Base-by-base conservation (phyloP, 1,140 invertebrate genomes). In the Bradysia coprophila region DNA sequence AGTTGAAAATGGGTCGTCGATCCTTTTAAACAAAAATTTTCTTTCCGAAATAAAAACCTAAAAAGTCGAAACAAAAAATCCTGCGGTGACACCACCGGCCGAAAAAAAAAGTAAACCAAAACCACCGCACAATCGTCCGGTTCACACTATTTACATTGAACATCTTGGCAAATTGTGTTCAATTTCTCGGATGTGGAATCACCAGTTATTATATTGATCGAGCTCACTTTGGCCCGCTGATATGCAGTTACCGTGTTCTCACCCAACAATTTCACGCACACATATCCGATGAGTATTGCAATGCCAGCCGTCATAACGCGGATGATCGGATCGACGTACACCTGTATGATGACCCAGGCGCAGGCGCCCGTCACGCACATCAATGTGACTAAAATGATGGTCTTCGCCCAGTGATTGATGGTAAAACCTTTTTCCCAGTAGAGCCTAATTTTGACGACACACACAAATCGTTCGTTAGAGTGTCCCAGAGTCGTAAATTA, bases 221-320 rank as follows among this genome's bases (percentile, higher is more conserved):
- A 81, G 8, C 82, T 87, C 11, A 90, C 83, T 63, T 87, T 87
- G 43, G 86, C 84, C 23, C 85, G 71, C 51, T 89, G 83, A 63
- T 88, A 89, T 10, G 85, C 86, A 32, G 78, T 75, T 9, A 87
- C 75, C 2, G 85, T 85, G 54, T 86, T 88, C 51, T 86, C 73
- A 40, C 85, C 82, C 32, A 92, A 66, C 57, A 84, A 86, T 61
- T 61, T 84, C 48, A 88, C 71, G 41, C 83, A 87, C 40, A 90
- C 70, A 54, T 90, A 90, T 48, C 79, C 80, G 41, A 88, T 70
- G 43, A 90, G 67, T 18, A 88, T 64, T 28, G 82, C 80, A n/a
- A 74, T 65, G 44, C 84, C 85, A 44, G 81, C 81, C 32, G 78
- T 78, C 18, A 85, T 61, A 51, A 87, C 80, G 47, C 81, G 68